A percentile compares a stretch with the other conserved stretches of the same genome.
Evolutionary conservation across 2,113 vertebrate genomes (phyloP).

Genomic region (Gobius niger): DNA sequence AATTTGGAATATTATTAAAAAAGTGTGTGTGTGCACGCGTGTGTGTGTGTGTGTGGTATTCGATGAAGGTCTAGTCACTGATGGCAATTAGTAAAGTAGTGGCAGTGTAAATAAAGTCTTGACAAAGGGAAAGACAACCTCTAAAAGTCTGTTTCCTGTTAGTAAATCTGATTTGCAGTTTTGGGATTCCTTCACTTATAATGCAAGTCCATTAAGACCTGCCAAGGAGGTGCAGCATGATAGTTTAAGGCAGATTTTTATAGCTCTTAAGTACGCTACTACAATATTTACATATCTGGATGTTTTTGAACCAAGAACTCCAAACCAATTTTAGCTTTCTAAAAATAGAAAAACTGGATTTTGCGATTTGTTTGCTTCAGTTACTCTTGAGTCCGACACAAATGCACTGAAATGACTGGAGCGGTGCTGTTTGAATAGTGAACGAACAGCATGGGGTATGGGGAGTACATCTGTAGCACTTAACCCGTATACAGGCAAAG

Average conservation of each 20-base stretch:
- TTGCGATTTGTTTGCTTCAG: constrained; percentile 1
- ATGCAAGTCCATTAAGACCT: constrained; percentile 24
- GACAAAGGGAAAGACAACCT: constrained; percentile 28
- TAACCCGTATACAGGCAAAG: neutral
- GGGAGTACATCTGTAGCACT: neutral
- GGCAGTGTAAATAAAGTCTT: constrained; percentile 31
- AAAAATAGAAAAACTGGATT: constrained; percentile 36
- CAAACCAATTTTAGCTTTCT: constrained; percentile 17
- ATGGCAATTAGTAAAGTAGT: constrained; percentile 36
- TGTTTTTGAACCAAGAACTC: constrained; percentile 21
- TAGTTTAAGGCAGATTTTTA: constrained; percentile 35
- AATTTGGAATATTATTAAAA: constrained; percentile 18
- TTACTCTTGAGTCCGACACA: neutral
- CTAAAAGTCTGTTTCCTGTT: constrained; percentile 44
- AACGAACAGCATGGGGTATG: neutral
- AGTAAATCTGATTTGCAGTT: constrained; percentile 36
- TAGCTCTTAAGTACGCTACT: constrained; percentile 22
- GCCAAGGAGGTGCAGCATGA: constrained; percentile 5
- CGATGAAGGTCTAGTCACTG: constrained; percentile 23
- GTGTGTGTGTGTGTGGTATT: neutral
- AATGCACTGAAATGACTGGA: constrained; percentile 5
- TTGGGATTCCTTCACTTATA: constrained; percentile 31
- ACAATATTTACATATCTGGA: constrained; percentile 30
- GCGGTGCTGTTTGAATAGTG: neutral
- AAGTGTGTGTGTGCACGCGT: neutral